phyloP scores from a whole-genome alignment of 2,888 invertebrate genomes.

The Salticus scenicus region DNA sequence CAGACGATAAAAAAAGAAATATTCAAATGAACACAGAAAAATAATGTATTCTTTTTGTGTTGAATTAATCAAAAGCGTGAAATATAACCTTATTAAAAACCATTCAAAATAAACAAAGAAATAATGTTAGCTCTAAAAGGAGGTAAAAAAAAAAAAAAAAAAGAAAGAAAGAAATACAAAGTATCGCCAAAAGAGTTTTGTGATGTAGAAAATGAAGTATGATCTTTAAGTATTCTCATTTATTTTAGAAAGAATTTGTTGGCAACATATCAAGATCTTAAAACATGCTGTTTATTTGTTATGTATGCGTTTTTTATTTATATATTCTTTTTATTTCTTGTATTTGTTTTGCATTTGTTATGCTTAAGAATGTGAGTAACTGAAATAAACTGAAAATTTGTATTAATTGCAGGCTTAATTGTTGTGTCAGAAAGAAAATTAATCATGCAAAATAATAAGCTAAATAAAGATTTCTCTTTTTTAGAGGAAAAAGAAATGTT shows the following conservation, averaged over 20 bases:
- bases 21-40: background rate
- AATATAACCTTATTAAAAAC: constrained; percentile 54
- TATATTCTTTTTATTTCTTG: too few species aligned
- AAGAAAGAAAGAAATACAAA: constrained; percentile 10
- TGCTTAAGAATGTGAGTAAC: too few species aligned
- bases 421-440: too few species aligned
- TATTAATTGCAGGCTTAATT: too few species aligned
- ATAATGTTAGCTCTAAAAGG: background rate
- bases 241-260: background rate
- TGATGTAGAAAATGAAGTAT: constrained; percentile 56
- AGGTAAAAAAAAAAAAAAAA: constrained; percentile 2
- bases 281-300: background rate
- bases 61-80: constrained; percentile 38
- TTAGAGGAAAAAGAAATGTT: too few species aligned
- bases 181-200: too few species aligned
- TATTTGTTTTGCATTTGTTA: too few species aligned
- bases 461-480: too few species aligned
- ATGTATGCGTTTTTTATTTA: too few species aligned
- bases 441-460: too few species aligned
- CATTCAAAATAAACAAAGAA: constrained; percentile 60
- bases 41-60: constrained; percentile 41
- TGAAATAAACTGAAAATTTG: too few species aligned
- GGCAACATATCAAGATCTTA: background rate
- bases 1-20: background rate
- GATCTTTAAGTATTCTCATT: background rate